These are phyloP conservation scores for Cassiopea xamachana DNA, from an alignment of 30 jellyfish, hydroid and myxozoan genomes.

Conservation along the genomic window DNA sequence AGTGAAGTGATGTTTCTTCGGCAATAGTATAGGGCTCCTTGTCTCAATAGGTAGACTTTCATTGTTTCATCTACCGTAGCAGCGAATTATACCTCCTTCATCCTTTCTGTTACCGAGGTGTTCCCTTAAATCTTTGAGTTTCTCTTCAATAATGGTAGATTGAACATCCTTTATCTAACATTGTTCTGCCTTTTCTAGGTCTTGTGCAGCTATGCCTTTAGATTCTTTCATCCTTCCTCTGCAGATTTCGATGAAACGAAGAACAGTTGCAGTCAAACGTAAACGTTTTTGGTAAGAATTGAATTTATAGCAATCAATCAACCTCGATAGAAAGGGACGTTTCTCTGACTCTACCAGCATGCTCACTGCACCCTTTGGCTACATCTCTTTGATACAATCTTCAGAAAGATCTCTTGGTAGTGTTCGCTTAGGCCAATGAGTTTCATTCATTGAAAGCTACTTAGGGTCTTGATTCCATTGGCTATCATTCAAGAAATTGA, in stretches of 20 bases:
- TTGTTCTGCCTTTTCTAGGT: constrained; percentile 19
- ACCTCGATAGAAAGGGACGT: neutral
- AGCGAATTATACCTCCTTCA: constrained; percentile 25
- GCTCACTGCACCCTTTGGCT: neutral
- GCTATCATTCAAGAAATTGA: neutral
- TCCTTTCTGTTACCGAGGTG: constrained; percentile 23
- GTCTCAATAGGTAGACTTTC: neutral
- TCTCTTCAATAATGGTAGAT: neutral
- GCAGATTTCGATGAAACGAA: constrained; percentile 32
- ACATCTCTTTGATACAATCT: constrained; percentile 6
- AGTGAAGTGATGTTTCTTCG: neutral
- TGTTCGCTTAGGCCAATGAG: constrained; percentile 6
- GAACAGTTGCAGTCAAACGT: constrained; percentile 9
- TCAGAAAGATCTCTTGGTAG: neutral
- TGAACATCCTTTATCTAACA: neutral
- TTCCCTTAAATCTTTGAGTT: neutral
- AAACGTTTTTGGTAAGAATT: constrained; percentile 17
- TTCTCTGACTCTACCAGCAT: constrained; percentile 5
- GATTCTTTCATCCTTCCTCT: neutral
- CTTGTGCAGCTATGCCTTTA: constrained; percentile 1
- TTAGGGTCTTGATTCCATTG: constrained; percentile 29
- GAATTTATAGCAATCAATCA: constrained; percentile 14
- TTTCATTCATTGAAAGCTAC: constrained; percentile 3
- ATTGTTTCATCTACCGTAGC: constrained; percentile 21
- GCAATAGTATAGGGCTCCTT: constrained; percentile 3